Conservation (phyloP, 2,888 invertebrate genomes). For the Pammene fasciana region DNA sequence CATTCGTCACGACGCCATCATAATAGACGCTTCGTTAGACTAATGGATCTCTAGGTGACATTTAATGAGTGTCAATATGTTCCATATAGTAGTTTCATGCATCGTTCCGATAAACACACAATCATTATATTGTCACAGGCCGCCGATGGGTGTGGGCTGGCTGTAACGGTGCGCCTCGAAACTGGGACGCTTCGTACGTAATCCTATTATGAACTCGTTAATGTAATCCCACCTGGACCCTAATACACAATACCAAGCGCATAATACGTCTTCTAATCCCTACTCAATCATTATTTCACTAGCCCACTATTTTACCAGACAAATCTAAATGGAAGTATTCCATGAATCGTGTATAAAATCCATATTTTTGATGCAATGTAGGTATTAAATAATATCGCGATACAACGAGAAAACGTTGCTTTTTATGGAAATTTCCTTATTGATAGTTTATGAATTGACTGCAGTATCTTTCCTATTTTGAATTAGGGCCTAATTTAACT, state of each 20-base stretch:
- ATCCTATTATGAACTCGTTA: constrained; percentile 81
- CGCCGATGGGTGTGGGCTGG: constrained; percentile 67
- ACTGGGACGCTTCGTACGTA: constrained; percentile 76
- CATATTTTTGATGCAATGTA: no score
- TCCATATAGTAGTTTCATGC: constrained; percentile 54
- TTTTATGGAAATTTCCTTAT: no score
- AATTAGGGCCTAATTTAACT: no score
- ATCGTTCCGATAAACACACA: constrained; percentile 68
- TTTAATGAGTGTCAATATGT: constrained; percentile 56
- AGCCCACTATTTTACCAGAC: background rate
- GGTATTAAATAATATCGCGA: no score
- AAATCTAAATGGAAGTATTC: background rate
- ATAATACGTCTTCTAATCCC: constrained; percentile 28
- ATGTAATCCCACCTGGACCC: constrained; percentile 69
- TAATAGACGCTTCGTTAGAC: constrained; percentile 51
- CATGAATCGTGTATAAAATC: constrained; percentile 7
- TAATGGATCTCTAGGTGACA: constrained; percentile 60
- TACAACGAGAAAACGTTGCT: no score
- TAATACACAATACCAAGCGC: constrained; percentile 47
- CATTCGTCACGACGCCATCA: constrained; percentile 54
- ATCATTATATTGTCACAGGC: constrained; percentile 76
- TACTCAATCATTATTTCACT: constrained; percentile 24
- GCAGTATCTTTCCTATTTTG: no score
- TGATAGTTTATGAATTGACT: no score
- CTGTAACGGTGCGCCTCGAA: constrained; percentile 67